Evolutionary conservation across 2,797 vertebrate species (phyloP).

Genomic region (Liasis olivaceus): DNA sequence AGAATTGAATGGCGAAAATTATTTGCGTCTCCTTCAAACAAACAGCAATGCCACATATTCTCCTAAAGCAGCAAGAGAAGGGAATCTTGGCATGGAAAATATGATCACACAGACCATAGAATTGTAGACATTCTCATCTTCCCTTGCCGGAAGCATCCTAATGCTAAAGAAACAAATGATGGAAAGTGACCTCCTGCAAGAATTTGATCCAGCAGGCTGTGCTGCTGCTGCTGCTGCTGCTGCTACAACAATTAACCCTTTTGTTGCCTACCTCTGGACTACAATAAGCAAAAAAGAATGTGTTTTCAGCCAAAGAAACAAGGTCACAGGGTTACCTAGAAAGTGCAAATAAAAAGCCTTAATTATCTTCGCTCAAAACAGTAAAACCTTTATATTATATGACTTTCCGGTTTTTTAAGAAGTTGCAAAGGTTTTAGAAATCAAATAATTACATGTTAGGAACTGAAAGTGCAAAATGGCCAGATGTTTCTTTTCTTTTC

Average conservation of each 20-base stretch:
- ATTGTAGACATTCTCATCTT: slow-evolving; percentile 37
- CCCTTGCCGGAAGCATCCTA: slow-evolving; percentile 40
- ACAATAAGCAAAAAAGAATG: not conserved
- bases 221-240: slow-evolving; percentile 34
- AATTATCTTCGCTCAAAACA: not conserved
- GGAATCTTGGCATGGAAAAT: slow-evolving; percentile 31
- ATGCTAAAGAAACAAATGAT: slow-evolving; percentile 60
- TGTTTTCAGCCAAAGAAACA: not conserved
- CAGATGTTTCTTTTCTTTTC: slow-evolving; percentile 48
- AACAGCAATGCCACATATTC: not conserved
- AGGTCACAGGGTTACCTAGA: fast-evolving
- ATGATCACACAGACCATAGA: slow-evolving; percentile 30
- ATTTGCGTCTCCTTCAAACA: slow-evolving; percentile 16
- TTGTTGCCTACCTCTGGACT: fast-evolving
- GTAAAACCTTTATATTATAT: slow-evolving; percentile 7
- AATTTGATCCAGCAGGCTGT: slow-evolving; percentile 55
- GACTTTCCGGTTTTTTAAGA: not conserved
- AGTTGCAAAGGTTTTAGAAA: slow-evolving; percentile 54
- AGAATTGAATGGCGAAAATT: slow-evolving; percentile 31
- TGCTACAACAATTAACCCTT: slow-evolving; percentile 43
- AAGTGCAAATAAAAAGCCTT: not conserved
- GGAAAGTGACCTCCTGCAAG: slow-evolving; percentile 52
- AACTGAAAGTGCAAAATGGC: slow-evolving; percentile 57
- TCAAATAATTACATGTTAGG: slow-evolving; percentile 54
- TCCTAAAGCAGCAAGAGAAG: slow-evolving; percentile 42